Evolutionary conservation across 2,888 invertebrate species (phyloP).

Genomic region (Chironomus tentans): DNA sequence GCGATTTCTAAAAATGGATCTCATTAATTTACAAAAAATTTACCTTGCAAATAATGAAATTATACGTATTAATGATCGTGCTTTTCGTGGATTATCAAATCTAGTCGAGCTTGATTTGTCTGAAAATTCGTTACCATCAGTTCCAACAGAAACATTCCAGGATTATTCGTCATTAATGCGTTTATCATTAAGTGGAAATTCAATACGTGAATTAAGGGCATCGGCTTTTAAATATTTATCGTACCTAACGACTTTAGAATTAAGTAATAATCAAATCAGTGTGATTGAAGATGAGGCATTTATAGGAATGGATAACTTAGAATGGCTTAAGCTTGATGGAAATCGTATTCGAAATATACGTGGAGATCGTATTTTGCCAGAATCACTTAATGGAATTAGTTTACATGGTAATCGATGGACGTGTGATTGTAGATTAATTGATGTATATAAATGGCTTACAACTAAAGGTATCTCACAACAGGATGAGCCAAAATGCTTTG

Average conservation of each 20-base stretch:
- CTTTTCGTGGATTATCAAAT: slow-evolving; percentile 76
- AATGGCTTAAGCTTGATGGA: slow-evolving; percentile 75
- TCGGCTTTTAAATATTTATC: slow-evolving; percentile 65
- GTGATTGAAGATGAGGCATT: slow-evolving; percentile 71
- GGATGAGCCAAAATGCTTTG: slow-evolving; percentile 66
- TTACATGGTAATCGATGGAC: slow-evolving; percentile 82
- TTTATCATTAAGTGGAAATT: slow-evolving; percentile 71
- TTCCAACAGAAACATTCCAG: slow-evolving; percentile 70
- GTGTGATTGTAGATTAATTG: slow-evolving; percentile 74
- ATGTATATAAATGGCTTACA: slow-evolving; percentile 68
- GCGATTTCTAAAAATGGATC: slow-evolving; percentile 65
- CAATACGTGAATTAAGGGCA: slow-evolving; percentile 61
- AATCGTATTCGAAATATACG: slow-evolving; percentile 67
- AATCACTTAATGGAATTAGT: slow-evolving; percentile 66
- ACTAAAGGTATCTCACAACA: slow-evolving; percentile 65
- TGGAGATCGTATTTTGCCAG: slow-evolving; percentile 63
- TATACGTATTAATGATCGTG: slow-evolving; percentile 65
- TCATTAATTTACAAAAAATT: slow-evolving; percentile 80
- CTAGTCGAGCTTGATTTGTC: slow-evolving; percentile 82
- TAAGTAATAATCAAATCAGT: slow-evolving; percentile 72
- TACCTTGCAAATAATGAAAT: slow-evolving; percentile 71
- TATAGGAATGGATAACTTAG: slow-evolving; percentile 66
- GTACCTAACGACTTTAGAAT: slow-evolving; percentile 68
- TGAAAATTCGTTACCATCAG: slow-evolving; percentile 64
- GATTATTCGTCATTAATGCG: slow-evolving; percentile 76